Conservation (phyloP, 2,797 vertebrate genomes). For the Spinus pinus region DNA sequence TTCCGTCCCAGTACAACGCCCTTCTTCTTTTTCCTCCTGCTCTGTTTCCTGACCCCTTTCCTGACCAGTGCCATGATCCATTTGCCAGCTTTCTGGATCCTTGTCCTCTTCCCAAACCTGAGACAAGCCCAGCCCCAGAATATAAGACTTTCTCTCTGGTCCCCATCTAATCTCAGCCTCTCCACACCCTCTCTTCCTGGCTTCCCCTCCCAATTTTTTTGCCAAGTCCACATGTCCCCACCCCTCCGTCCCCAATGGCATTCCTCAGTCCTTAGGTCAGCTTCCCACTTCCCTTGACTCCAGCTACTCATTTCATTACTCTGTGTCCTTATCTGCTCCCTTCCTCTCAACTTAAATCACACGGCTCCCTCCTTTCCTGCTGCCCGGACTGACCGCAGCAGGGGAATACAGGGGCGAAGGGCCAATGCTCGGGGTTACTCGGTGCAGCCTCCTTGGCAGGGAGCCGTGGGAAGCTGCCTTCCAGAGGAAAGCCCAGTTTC, state of each 20-base stretch:
- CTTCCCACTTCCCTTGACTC: conserved; percentile 16
- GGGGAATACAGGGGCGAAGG: background rate
- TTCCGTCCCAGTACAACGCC: background rate
- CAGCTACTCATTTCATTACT: background rate
- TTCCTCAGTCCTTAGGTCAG: conserved; percentile 39
- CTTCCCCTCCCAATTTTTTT: background rate
- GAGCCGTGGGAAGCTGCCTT: background rate
- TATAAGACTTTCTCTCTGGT: background rate
- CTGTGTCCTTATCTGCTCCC: conserved; percentile 15
- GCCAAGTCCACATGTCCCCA: background rate
- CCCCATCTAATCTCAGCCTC: background rate
- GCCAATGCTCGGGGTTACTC: background rate
- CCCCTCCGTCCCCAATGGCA: background rate
- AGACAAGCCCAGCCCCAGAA: background rate
- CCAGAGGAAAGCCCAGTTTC: background rate
- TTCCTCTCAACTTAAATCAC: background rate
- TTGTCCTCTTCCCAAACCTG: background rate
- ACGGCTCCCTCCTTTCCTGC: background rate
- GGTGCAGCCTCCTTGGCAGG: background rate
- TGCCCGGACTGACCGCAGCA: background rate
- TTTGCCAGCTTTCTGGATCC: fast-evolving
- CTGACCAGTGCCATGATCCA: background rate
- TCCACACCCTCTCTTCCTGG: conserved; percentile 2
- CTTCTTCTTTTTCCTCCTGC: background rate
- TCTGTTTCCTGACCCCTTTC: background rate